These are phyloP conservation scores for Siphonodentalium dalli DNA, from an alignment of 2,888 invertebrate species.

Conservation along the genomic window DNA sequence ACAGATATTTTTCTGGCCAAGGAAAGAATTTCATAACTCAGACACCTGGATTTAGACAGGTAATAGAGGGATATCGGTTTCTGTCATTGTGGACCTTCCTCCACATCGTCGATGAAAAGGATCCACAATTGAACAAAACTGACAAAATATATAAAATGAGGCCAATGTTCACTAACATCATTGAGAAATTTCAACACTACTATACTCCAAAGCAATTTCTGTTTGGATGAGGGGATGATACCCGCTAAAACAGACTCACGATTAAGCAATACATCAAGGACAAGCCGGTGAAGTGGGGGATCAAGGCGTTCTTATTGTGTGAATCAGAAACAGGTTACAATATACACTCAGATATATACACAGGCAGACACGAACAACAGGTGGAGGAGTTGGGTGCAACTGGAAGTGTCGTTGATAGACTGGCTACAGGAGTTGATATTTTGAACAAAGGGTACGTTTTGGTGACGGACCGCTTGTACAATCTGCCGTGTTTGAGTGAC, in stretches of 20 bases:
- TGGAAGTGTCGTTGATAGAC: constrained; percentile 14
- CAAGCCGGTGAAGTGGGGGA: too few relatives aligned
- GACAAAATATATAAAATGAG: constrained; percentile 23
- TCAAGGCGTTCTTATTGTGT: too few relatives aligned
- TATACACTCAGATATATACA: constrained; percentile 8
- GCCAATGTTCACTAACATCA: constrained; percentile 13
- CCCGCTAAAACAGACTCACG: constrained; percentile 11
- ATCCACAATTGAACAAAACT: constrained; percentile 14
- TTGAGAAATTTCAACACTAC: constrained; percentile 15
- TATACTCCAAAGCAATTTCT: constrained; percentile 13
- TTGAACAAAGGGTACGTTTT: constrained; percentile 12
- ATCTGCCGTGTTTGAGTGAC: constrained; percentile 10
- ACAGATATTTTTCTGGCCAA: constrained; percentile 10
- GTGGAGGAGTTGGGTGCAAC: constrained; percentile 10
- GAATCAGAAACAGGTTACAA: too few relatives aligned
- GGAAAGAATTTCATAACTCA: constrained; percentile 13
- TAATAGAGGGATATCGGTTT: constrained; percentile 20
- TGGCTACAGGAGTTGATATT: constrained; percentile 3
- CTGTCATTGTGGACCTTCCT: constrained; percentile 20
- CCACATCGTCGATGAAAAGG: constrained; percentile 21
- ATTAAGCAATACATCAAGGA: constrained; percentile 22
- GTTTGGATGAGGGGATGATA: constrained; percentile 24
- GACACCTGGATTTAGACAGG: constrained; percentile 22
- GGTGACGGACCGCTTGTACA: constrained; percentile 12
- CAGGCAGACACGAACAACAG: constrained; percentile 1